These are phyloP conservation scores for Drosophila anomelani DNA, from an alignment of 2,888 invertebrate genomes.

Conservation along the genomic window DNA sequence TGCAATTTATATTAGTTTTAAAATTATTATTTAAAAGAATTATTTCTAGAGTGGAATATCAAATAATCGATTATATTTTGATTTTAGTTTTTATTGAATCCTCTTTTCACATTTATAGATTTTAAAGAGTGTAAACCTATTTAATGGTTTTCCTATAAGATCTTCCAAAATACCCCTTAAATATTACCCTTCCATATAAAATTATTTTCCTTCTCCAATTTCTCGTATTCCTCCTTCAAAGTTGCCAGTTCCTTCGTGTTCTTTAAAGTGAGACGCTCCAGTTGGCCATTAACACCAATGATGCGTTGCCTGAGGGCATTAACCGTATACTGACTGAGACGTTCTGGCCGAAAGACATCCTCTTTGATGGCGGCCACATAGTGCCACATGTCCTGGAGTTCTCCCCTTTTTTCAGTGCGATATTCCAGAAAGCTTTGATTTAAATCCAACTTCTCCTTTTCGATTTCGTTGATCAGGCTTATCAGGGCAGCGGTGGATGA, in stretches of 20 bases:
- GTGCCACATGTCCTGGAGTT: conserved; percentile 81
- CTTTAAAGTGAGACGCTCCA: conserved; percentile 71
- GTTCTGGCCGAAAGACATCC: conserved; percentile 73
- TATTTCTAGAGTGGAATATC: no score
- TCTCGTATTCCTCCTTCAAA: conserved; percentile 58
- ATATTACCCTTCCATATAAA: conserved; percentile 65
- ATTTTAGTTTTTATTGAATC: not conserved
- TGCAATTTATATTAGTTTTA: not conserved
- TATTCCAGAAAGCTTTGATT: conserved; percentile 65
- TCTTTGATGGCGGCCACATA: conserved; percentile 76
- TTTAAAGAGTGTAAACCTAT: not conserved
- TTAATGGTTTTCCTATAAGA: not conserved
- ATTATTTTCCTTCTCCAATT: conserved; percentile 68
- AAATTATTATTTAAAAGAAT: not conserved
- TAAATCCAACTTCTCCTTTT: conserved; percentile 72
- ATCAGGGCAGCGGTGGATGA: conserved; percentile 27
- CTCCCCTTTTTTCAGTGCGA: conserved; percentile 62
- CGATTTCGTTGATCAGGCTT: conserved; percentile 77
- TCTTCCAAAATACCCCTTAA: not conserved
- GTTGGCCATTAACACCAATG: conserved; percentile 72
- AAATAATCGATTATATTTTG: no score
- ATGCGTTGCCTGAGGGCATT: conserved; percentile 80
- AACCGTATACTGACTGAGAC: conserved; percentile 73
- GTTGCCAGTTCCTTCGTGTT: conserved; percentile 69
- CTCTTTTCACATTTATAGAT: not conserved